Conservation (phyloP, 2,113 vertebrate genomes). For the Rhombomys opimus region DNA sequence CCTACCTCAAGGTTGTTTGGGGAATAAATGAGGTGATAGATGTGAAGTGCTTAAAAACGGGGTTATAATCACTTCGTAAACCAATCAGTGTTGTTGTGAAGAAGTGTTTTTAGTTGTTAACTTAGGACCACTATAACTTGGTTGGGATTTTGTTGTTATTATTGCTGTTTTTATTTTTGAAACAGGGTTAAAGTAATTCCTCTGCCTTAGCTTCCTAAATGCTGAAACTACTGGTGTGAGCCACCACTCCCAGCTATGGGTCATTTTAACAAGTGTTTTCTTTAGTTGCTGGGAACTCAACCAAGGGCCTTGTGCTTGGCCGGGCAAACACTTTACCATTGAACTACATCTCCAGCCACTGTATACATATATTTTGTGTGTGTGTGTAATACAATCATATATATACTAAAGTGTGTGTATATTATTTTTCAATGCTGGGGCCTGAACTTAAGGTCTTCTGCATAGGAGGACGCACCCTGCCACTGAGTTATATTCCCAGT, state of each 20-base stretch:
- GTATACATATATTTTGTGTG: neutral
- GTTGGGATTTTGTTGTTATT: neutral
- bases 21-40: neutral
- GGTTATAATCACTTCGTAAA: neutral
- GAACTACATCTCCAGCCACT: neutral
- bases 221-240: neutral
- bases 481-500: neutral
- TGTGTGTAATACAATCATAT: too few species aligned
- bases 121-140: neutral
- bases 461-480: neutral
- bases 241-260: neutral
- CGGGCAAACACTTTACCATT: neutral
- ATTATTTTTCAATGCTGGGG: neutral
- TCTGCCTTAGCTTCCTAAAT: neutral
- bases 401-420: neutral
- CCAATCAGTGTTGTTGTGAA: neutral
- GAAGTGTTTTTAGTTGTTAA: neutral
- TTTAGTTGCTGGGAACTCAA: neutral
- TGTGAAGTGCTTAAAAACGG: neutral
- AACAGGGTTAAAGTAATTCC: neutral
- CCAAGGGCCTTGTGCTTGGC: neutral
- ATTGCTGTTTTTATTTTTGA: neutral
- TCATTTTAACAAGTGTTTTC: neutral
- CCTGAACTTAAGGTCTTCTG: neutral
- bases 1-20: neutral